phyloP scores from a whole-genome alignment of 2,888 invertebrate genomes.

The Hermaeophaga mercurialis region DNA sequence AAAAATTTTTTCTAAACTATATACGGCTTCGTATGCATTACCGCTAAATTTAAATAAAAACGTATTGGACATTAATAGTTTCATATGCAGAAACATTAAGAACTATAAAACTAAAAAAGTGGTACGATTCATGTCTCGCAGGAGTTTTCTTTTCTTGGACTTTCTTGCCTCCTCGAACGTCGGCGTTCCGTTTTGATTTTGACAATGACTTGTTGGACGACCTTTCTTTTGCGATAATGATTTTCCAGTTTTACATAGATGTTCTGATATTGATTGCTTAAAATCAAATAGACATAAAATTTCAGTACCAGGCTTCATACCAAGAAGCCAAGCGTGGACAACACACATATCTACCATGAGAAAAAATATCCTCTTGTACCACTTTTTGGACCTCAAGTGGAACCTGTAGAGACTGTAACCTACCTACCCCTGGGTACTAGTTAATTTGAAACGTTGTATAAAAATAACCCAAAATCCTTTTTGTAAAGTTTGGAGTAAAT shows the following conservation, averaged over 20 bases:
- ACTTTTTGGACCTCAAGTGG: conserved; percentile 25
- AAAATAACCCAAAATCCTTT: too few relatives aligned
- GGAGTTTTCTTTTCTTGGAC: conserved; percentile 9
- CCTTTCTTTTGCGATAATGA: conserved; percentile 7
- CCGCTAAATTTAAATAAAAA: neutral
- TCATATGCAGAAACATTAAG: conserved; percentile 1
- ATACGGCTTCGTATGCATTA: conserved; percentile 10
- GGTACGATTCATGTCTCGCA: neutral
- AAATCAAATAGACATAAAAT: conserved; percentile 17
- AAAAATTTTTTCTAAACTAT: neutral
- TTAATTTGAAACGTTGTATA: too few relatives aligned
- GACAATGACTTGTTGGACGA: conserved; percentile 1
- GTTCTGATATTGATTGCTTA: conserved; percentile 13
- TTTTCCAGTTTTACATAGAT: conserved; percentile 12
- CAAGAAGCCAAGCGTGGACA: conserved; percentile 7
- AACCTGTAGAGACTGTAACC: conserved; percentile 23
- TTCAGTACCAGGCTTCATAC: conserved; percentile 3
- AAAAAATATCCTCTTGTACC: conserved; percentile 36
- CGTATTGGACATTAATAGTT: neutral
- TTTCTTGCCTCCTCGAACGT: neutral
- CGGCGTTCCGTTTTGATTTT: conserved; percentile 1
- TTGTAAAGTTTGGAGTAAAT: too few relatives aligned
- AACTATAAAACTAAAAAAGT: neutral
- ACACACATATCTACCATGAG: conserved; percentile 21
- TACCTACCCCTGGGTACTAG: too few relatives aligned